Base-by-base conservation (phyloP, 1,140 invertebrate genomes). In the Caerostris extrusa region DNA sequence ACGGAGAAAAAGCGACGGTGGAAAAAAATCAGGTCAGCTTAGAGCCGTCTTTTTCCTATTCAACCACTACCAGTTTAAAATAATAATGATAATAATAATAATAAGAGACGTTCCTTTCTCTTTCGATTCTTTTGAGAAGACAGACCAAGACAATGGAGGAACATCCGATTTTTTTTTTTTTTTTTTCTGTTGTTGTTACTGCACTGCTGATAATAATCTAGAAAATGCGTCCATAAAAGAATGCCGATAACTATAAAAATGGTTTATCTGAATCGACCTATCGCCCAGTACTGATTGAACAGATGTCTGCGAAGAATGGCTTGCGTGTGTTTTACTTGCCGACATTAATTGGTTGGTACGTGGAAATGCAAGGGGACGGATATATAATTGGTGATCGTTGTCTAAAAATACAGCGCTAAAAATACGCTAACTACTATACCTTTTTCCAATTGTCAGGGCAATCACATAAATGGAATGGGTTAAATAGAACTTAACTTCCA, bases 11-110 rank as follows among this genome's bases (percentile, higher is more conserved):
- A 12, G n/a, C 64, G 14, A 3, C 2, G 19, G 5, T 7, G 58
- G 14, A 50, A 83, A 50, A 91, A 64, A 91, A 83, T 12, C 81
- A 91, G 90, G 90, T 91, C 90, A 91, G 12, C 60, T 55, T 19
- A 53, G 58, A 89, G 87, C 14, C 64, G 7, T 83, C 55, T 91
- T 34, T 34, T 83, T 71, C 87, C 34, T 83, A 64, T 58, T 55
- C 56, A 10, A 34, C 10, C 56, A 55, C 58, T 91, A 91, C 90
- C n/a, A 77, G 90, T 50, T 91, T n/a, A 34, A 83, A 55, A 85
- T 91, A 82, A 61, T 58, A 56, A 58, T 83, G 64, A 34, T 90
- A 7, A 67, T 69, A 56, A 64, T 64, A 7, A 71, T 53, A 89
- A 34, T 50, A 71, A 89, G 12, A 53, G 64, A 69, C 34, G 34